Evolutionary conservation across 2,888 invertebrate genomes (phyloP).

Genomic region (Lepidocyrtoides sp.): DNA sequence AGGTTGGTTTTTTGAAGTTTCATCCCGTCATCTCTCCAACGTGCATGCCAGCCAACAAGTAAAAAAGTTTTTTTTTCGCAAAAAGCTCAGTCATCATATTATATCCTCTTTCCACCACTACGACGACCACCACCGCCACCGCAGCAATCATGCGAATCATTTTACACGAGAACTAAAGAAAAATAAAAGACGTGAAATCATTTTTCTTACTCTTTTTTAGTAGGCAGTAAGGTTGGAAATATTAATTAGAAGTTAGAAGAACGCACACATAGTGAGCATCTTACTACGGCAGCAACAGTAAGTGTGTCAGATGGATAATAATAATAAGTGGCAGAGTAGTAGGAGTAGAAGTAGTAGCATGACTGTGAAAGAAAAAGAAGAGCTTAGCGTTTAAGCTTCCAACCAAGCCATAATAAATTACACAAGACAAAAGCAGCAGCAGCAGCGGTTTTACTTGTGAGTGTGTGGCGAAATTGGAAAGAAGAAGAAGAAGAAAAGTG

Average conservation of each 20-base stretch:
- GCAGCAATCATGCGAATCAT: too few relatives aligned
- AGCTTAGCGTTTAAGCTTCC: not conserved
- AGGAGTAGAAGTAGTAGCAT: too few relatives aligned
- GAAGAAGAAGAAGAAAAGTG: constrained; percentile 30
- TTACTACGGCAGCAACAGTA: too few relatives aligned
- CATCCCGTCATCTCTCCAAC: not conserved
- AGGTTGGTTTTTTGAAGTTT: constrained; percentile 1
- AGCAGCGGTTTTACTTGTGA: not conserved
- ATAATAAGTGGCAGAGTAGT: too few relatives aligned
- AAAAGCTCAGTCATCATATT: not conserved
- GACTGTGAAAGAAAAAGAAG: constrained; percentile 12
- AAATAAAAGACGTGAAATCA: not conserved
- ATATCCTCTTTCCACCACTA: not conserved
- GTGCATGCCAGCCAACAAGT: not conserved
- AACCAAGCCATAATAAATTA: constrained; percentile 16
- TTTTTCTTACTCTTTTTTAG: not conserved
- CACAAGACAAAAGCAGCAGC: not conserved
- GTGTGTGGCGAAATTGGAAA: not conserved
- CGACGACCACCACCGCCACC: too few relatives aligned
- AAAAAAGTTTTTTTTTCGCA: not conserved
- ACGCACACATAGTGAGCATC: too few relatives aligned
- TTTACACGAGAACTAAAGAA: not conserved
- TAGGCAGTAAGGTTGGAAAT: not conserved
- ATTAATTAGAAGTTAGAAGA: constrained; percentile 7
- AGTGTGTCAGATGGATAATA: not conserved